Base-by-base conservation (phyloP, 2,113 vertebrate genomes). In the Dryoscopus gambensis region DNA sequence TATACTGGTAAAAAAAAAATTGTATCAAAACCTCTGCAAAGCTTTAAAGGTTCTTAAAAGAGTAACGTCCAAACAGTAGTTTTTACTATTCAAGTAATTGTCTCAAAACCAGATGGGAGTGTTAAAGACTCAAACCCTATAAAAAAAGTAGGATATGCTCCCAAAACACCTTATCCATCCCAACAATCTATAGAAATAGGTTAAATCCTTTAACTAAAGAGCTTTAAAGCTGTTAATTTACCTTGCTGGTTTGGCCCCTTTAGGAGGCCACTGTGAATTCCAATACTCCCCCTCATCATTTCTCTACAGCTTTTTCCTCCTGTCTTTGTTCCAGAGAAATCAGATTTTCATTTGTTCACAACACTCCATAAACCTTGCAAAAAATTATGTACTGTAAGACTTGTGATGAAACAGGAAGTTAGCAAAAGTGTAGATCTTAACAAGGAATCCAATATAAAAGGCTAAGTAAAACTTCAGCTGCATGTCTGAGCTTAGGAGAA, bases 121-220 rank as follows among this genome's bases (percentile, higher is more conserved):
- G 71, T 67, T 94, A 87, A 94, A 96, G 86, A 96, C 70, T 95
- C 71, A 92, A 97, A 75, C 75, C 57, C 76, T 33, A 74, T 52
- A 42, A 81, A 74, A 78, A 80, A 83, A 91, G 90, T 64, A 97
- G 73, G 69, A 93, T 71, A 79, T 88, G 52, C 39, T 97, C 89
- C 93, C 88, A 56, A 95, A 96, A 85, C 84, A 94, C 68, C 65
- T 83, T 60, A 84, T 69, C 87, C 77, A 73, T 90, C 80, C 31
- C 3, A 64, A 67, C 73, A 80, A 68, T 33, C 94, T 95, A 60
- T 10, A 94, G 95, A 97, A 96, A 93, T n/a, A 91, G 89, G 88
- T 84, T 95, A 65, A 25, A 95, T 44, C 65, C 67, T 95, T 85
- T 77, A 46, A 87, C 86, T 92, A 22, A 76, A 63, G 39, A 35